phyloP scores from a whole-genome alignment of 2,888 invertebrate species.

The Drosophila ezoana region DNA sequence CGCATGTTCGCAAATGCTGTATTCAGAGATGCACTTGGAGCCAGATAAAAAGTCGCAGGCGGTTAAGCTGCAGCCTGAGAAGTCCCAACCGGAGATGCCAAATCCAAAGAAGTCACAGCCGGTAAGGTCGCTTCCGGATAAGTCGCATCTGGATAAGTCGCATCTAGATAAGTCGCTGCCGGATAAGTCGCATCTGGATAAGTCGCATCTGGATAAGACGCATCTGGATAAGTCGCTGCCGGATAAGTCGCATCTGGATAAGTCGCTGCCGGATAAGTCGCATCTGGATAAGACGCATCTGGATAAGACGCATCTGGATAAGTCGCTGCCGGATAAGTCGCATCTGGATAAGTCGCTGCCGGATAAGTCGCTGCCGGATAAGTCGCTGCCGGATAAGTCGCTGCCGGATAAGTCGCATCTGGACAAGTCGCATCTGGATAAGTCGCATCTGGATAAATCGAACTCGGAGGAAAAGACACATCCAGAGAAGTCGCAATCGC shows the following conservation, averaged over 20 bases:
- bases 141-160: not conserved
- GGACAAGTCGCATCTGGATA: not conserved
- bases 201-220: too few species aligned
- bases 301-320: too few species aligned
- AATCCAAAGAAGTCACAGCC: not conserved
- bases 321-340: not conserved
- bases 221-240: too few species aligned
- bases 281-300: not conserved
- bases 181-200: not conserved
- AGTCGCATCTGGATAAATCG: not conserved
- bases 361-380: too few species aligned
- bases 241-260: not conserved
- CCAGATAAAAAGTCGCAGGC: not conserved
- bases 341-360: not conserved
- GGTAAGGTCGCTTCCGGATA: not conserved
- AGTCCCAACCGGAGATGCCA: not conserved
- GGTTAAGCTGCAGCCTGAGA: not conserved
- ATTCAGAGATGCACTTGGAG: too few species aligned
- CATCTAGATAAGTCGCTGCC: too few species aligned
- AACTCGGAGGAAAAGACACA: not conserved
- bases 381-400: too few species aligned
- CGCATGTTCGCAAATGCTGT: too few species aligned
- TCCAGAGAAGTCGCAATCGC: not conserved
- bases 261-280: not conserved
- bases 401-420: not conserved